Evolutionary conservation across 2,888 invertebrate genomes (phyloP).

Genomic region (Idaea straminata): DNA sequence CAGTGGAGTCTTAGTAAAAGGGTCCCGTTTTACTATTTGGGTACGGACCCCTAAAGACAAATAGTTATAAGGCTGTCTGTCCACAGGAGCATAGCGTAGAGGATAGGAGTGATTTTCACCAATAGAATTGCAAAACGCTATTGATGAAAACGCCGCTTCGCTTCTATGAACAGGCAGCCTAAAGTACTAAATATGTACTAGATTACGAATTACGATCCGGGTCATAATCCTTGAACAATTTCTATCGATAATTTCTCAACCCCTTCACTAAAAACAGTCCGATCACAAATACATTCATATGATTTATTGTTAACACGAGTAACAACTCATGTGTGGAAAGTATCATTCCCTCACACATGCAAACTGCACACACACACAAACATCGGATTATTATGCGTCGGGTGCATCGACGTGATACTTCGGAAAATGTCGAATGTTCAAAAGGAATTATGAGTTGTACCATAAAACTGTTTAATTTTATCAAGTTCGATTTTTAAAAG

Average conservation of each 20-base stretch:
- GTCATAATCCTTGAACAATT: constrained; percentile 13
- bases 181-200: no score
- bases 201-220: no score
- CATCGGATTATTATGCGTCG: constrained; percentile 42
- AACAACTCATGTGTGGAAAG: constrained; percentile 68
- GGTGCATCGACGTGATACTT: constrained; percentile 47
- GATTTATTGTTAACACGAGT: constrained; percentile 75
- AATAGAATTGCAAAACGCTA: no score
- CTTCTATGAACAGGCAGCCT: no score
- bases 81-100: no score
- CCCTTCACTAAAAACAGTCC: constrained; percentile 40
- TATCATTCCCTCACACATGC: constrained; percentile 60
- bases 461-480: constrained; percentile 1
- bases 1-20: no score
- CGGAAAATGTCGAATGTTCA: constrained; percentile 44
- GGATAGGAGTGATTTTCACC: no score
- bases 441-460: constrained; percentile 16
- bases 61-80: no score
- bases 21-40: no score
- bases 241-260: constrained; percentile 17
- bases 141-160: no score
- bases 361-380: constrained; percentile 24
- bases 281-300: constrained; percentile 78
- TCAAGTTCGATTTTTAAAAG: not conserved
- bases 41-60: no score